phyloP scores from a whole-genome alignment of 2,888 invertebrate species.

The Rhimphoctona megacephalus region DNA sequence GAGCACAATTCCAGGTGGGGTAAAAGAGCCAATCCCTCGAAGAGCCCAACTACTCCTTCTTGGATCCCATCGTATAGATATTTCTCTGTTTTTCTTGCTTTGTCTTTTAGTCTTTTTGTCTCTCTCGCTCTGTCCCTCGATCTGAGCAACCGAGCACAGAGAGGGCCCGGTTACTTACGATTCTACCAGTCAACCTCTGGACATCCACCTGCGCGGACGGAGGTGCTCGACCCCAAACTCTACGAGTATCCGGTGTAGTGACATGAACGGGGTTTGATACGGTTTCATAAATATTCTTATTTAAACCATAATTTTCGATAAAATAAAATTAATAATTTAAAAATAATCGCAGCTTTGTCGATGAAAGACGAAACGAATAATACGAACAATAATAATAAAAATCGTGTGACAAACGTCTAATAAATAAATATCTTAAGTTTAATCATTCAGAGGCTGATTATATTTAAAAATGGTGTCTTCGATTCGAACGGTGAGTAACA shows the following conservation, averaged over 20 bases:
- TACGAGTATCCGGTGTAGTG: conserved; percentile 82
- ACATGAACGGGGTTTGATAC: conserved; percentile 79
- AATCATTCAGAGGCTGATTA: conserved; percentile 8
- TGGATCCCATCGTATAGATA: conserved; percentile 57
- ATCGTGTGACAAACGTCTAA: conserved; percentile 27
- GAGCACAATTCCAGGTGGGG: conserved; percentile 72
- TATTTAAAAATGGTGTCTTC: conserved; percentile 49
- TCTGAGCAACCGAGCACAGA: conserved; percentile 73
- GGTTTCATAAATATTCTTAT: conserved; percentile 11
- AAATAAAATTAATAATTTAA: conserved; percentile 4
- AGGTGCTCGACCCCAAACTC: conserved; percentile 81
- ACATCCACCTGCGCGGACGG: conserved; percentile 84
- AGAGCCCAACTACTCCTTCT: conserved; percentile 68
- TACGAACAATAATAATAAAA: conserved; percentile 26
- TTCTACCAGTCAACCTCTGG: conserved; percentile 84
- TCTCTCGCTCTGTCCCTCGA: conserved; percentile 70
- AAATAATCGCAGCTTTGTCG: not conserved
- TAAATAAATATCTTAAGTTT: not conserved
- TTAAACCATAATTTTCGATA: not conserved
- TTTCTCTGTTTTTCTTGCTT: conserved; percentile 72
- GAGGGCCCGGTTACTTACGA: conserved; percentile 81
- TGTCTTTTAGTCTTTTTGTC: conserved; percentile 70
- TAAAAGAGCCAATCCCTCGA: conserved; percentile 75
- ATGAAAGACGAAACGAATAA: conserved; percentile 8
- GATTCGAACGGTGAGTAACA: conserved; percentile 59